Base-by-base conservation (phyloP, 2,113 vertebrate species). In the Fulica atra region DNA sequence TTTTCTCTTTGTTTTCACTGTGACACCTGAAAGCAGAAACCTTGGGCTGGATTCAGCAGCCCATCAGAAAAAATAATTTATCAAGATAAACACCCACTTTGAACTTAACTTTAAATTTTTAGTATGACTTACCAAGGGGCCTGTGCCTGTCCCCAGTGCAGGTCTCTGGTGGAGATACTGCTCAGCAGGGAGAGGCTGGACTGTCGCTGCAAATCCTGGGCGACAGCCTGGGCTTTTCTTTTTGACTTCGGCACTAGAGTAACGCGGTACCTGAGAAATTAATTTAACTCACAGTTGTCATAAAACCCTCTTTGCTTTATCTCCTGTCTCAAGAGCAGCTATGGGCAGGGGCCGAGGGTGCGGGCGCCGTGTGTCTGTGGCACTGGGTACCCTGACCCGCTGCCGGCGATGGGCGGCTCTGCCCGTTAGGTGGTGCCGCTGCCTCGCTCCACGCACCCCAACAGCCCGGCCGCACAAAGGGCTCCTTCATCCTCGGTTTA, bases 371-470 rank as follows among this genome's bases (percentile, higher is more conserved):
- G 42, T 6, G 1, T 17, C 17, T 8, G 0, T 8, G 24, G 53
- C 1, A 3, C 3, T 3, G 21, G 53, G 51, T 46, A 40, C 16
- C 29, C 35, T 8, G 44, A 5, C 44, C 44, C 44, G 44, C 44
- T 46, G 44, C 42, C 44, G 44, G 44, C 44, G 44, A 46, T 46
- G 44, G 44, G 44, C 44, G 44, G 44, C 44, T 46, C 44, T 46
- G 44, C 44, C 96, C 96, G 2, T 95, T 96, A 96, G 96, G 95
- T 95, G 96, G 96, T 93, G 96, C 96, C 96, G 90, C 92, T 96
- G 93, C 48, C 48, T 11, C 48, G 44, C 44, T 15, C 8, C 44
- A 46, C 17, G 44, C 44, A 23, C 48, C 44, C 48, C 11, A 23
- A 20, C 48, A 23, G 44, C 48, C 19, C 48, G 21, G 20, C 48